A percentile compares a stretch with the other conserved stretches of the same genome.
phyloP scores from a whole-genome alignment of 2,888 invertebrate genomes.

The Heliconius hortense region DNA sequence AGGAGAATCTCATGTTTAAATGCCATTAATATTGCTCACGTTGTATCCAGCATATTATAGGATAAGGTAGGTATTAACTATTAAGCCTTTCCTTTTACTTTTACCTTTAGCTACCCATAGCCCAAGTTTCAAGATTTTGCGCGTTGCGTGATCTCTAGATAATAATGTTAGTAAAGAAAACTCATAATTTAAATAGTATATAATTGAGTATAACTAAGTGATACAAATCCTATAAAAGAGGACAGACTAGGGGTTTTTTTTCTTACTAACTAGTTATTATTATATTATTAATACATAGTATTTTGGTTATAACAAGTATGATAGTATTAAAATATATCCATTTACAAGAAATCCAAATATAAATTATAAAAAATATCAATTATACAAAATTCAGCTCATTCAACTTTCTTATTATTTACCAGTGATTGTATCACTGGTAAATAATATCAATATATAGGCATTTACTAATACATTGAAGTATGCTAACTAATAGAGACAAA shows the following conservation, averaged over 20 bases:
- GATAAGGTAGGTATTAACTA: background rate
- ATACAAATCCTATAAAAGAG: constrained; percentile 20
- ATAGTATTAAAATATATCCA: background rate
- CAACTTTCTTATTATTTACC: too few species aligned
- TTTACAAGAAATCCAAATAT: too few species aligned
- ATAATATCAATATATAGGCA: too few species aligned
- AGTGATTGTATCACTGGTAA: too few species aligned
- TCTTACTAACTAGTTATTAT: background rate
- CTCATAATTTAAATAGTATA: background rate
- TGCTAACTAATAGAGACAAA: background rate
- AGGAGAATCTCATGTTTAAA: too few species aligned
- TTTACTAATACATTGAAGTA: too few species aligned
- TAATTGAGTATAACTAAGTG: background rate
- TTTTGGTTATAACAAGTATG: background rate
- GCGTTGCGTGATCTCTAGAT: background rate
- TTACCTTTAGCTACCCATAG: too few species aligned
- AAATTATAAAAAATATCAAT: too few species aligned
- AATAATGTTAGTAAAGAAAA: background rate
- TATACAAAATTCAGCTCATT: too few species aligned
- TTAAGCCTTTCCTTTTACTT: too few species aligned
- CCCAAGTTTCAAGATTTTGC: too few species aligned
- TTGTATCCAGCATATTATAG: background rate
- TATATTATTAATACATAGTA: constrained; percentile 1
- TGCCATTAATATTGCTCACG: background rate
- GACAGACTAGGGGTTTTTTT: constrained; percentile 23